phyloP scores from a whole-genome alignment of 2,113 vertebrate genomes.

The Pseudorasbora parva region DNA sequence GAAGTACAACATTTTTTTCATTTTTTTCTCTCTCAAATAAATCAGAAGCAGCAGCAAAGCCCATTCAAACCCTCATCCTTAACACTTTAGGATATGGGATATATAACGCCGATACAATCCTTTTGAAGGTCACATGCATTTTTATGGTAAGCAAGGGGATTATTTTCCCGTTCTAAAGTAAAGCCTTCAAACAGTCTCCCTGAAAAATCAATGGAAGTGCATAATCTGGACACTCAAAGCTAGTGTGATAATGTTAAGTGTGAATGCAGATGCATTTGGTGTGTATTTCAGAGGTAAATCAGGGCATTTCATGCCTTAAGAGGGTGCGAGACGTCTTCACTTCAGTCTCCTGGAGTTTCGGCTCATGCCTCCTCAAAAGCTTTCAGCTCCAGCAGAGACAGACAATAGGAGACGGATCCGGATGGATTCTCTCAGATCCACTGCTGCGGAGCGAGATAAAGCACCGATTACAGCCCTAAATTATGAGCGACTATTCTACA shows the following conservation, averaged over 20 bases:
- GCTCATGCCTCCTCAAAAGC: constrained; percentile 59
- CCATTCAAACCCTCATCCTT: not conserved
- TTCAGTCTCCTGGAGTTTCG: constrained; percentile 23
- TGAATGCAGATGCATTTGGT: not conserved
- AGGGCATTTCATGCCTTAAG: not conserved
- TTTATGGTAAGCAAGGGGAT: not conserved
- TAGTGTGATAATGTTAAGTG: not conserved
- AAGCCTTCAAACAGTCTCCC: not conserved
- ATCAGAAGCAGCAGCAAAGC: no score
- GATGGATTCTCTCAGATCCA: constrained; percentile 70
- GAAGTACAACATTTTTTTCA: no score
- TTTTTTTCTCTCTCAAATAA: no score
- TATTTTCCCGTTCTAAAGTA: not conserved
- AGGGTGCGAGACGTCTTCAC: not conserved
- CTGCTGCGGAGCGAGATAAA: constrained; percentile 67
- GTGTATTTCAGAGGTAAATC: not conserved
- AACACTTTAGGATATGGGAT: not conserved
- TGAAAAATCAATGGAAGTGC: not conserved
- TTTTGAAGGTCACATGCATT: not conserved
- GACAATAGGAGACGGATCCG: constrained; percentile 67
- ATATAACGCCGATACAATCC: not conserved
- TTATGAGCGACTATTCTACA: constrained; percentile 70
- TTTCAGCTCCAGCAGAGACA: constrained; percentile 72
- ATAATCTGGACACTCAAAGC: not conserved
- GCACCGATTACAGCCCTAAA: constrained; percentile 69